Base-by-base conservation (phyloP, 2,888 invertebrate genomes). In the Calephelis perditalis region DNA sequence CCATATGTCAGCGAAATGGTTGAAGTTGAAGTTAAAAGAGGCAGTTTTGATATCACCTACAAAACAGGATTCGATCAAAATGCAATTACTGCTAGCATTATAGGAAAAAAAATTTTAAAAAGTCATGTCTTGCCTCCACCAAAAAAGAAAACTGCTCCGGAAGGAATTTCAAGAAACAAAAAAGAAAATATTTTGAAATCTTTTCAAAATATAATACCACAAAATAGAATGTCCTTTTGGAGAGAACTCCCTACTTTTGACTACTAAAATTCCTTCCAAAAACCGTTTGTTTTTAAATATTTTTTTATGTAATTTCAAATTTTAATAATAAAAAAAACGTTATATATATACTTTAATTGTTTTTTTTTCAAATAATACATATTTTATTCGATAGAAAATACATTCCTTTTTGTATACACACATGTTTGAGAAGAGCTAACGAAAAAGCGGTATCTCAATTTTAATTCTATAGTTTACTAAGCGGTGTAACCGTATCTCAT, bases 1-100 rank as follows among this genome's bases (percentile, higher is more conserved):
- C 63, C 63, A 63, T 63, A 63, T 61, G 56, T 63, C 56, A 62
- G 61, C 44, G 63, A 63, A 55, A 61, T 63, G 57, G 60, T 63
- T 49, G 56, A 63, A 60, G 63, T 63, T 59, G 63, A 63, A 60
- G 60, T 56, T 58, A 60, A 57, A 54, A 63, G 63, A 63, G 63
- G 63, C 59, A 63, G 63, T 63, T 63, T 63, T 58, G 63, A 63
- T 59, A 46, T 63, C 35, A 56, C 56, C 37, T 56, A 56, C 56
- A 56, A 58, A 59, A 63, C 63, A 58, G 59, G 57, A 59, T 63
- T 63, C 59, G 59, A 63, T 63, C 58, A 60, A 62, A 58, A 64
- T 56, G 52, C 60, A 56, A 64, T 64, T 57, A 62, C 64, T 62
- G 60, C 62, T 58, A 63, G 60, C 58, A 63, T 63, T 45, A 60